Evolutionary conservation across 2,113 vertebrate species (phyloP), one percentile per base, ranked within the genome.

Genomic region (Plectropomus leopardus): DNA sequence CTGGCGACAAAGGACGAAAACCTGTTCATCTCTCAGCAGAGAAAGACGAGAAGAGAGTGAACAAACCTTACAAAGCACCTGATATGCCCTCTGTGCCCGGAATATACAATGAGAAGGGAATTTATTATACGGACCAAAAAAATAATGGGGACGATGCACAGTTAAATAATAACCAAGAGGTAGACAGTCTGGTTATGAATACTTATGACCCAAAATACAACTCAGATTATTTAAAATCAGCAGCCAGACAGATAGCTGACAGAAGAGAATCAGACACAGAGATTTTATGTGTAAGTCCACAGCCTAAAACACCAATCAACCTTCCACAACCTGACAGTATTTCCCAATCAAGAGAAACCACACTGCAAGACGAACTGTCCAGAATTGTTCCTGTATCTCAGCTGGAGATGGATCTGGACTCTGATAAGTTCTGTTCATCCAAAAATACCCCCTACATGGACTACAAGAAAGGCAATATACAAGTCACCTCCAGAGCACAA

Each of bases 1-100:
- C 81, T 2, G 60, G 45, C 5, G 61, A 92, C 48, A 90, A 86
- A 75, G 82, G 48, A 80, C 78, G 67, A 40, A 78, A 79, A 65
- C 24, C 72, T 71, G 17, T 21, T 28, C 47, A 64, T 5, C 53
- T 51, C 24, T 50, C 40, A 19, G 53, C 15, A 1, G 82, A 83
- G n/a, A 82, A 72, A 48, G 55, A 82, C 0, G 60, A 51, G 28
- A 58, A 85, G 13, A 28, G 57, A 23, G 34, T 36, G 51, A 89
- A 48, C 19, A 45, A 28, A 28, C 19, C 67, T 11, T 28, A 55
- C 28, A 63, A 14, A 34, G 45, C 6, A 5, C 24, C 70, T 36
- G 71, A 91, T 54, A 32, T 72, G 15, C 3, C 64, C 2, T 47
- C 68, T 74, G 54, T 47, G 63, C 24, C 64, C 24, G 82, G 53